Conservation (phyloP, 2,113 vertebrate genomes). For the Muscicapa adusta region DNA sequence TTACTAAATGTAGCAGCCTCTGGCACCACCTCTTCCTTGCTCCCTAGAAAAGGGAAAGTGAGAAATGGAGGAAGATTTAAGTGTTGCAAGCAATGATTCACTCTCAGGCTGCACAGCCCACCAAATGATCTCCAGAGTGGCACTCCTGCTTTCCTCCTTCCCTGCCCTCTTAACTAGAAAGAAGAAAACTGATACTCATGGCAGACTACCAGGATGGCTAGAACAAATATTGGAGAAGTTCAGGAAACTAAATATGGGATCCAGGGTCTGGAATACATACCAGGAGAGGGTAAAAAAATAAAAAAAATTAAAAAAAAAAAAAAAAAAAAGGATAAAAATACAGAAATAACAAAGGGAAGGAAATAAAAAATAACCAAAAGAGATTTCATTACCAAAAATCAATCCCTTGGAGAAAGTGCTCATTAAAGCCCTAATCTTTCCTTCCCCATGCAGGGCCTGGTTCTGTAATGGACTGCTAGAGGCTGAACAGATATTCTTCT, state of each 20-base stretch:
- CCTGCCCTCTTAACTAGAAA: not conserved
- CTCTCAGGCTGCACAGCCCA: not conserved
- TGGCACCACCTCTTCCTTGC: not conserved
- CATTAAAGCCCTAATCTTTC: not conserved
- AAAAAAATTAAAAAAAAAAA: not conserved
- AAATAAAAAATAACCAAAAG: conserved; percentile 68
- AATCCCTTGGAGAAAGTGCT: conserved; percentile 14
- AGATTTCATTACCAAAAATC: conserved; percentile 39
- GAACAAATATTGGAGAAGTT: conserved; percentile 21
- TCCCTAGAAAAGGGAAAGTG: not conserved
- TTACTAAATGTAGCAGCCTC: not conserved
- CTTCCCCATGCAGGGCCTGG: not conserved
- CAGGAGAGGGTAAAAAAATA: not conserved
- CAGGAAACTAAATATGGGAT: conserved; percentile 19
- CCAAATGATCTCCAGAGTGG: not conserved
- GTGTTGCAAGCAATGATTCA: not conserved
- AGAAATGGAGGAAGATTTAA: not conserved
- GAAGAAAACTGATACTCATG: conserved; percentile 7
- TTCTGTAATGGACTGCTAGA: not conserved
- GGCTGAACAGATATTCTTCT: not conserved
- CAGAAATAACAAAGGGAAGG: conserved; percentile 45
- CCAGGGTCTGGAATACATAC: conserved; percentile 23
- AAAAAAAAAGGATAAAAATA: not conserved
- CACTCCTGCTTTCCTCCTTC: not conserved
- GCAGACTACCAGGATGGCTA: conserved; percentile 38